A percentile compares a stretch with the other conserved stretches of the same genome.
Conservation (phyloP, 2,888 invertebrate genomes). For the Arenicola marina region DNA sequence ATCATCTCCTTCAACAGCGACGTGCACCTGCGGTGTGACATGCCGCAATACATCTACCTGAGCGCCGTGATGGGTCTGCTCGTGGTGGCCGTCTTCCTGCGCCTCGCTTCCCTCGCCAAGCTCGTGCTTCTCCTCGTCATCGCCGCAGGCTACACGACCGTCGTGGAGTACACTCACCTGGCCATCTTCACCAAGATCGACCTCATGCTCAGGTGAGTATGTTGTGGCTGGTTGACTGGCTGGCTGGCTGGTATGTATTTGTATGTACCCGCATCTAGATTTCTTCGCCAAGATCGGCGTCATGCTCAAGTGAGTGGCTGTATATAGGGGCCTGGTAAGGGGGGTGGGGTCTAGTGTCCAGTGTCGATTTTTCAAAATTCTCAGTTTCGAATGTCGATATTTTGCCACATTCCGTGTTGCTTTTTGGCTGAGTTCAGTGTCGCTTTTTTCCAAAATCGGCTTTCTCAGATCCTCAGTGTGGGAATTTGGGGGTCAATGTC, state of each 20-base stretch:
- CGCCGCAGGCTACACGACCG: constrained; percentile 80
- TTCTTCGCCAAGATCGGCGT: constrained; percentile 11
- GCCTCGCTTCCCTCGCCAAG: constrained; percentile 82
- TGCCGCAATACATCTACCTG: constrained; percentile 85
- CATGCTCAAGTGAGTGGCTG: constrained; percentile 13
- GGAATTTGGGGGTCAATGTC: too few species aligned
- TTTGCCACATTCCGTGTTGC: too few species aligned
- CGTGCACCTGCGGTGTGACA: constrained; percentile 68
- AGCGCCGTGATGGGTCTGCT: constrained; percentile 84
- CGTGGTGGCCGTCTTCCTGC: constrained; percentile 81
- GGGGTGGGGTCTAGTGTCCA: too few species aligned
- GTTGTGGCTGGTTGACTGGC: too few species aligned
- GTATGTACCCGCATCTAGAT: too few species aligned
- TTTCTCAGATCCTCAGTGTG: too few species aligned
- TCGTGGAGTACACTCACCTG: constrained; percentile 80
- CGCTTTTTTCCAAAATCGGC: too few species aligned
- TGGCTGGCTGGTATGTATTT: too few species aligned
- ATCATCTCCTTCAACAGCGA: constrained; percentile 28
- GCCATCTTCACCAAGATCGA: constrained; percentile 83
- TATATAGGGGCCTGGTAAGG: too few species aligned
- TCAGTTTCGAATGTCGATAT: too few species aligned
- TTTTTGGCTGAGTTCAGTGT: too few species aligned
- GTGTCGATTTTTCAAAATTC: too few species aligned
- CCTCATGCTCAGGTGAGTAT: constrained; percentile 42
- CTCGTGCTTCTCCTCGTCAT: constrained; percentile 73